Evolutionary conservation across 2,888 invertebrate genomes (phyloP).

Genomic region (Molorchus minor): DNA sequence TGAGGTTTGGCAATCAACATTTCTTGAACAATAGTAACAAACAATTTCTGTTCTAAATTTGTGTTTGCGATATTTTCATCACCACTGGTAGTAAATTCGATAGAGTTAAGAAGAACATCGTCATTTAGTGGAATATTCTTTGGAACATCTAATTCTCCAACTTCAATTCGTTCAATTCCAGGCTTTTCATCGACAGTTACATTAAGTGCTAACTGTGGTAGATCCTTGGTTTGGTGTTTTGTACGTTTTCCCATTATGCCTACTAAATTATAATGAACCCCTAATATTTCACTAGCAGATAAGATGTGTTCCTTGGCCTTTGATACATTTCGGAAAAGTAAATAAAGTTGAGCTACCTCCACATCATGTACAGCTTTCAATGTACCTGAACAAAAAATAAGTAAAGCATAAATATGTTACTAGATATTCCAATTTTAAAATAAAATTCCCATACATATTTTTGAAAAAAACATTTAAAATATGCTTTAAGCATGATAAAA

Average conservation of each 20-base stretch:
- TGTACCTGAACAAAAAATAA: slow-evolving; percentile 29
- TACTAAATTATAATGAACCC: slow-evolving; percentile 73
- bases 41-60: slow-evolving; percentile 79
- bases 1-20: slow-evolving; percentile 79
- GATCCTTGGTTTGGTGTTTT: slow-evolving; percentile 81
- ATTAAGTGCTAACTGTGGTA: slow-evolving; percentile 84
- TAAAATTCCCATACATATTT: no score
- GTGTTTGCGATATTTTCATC: slow-evolving; percentile 65
- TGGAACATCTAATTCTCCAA: slow-evolving; percentile 68
- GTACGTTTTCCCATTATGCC: slow-evolving; percentile 91
- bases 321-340: slow-evolving; percentile 78
- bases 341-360: slow-evolving; percentile 73
- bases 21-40: slow-evolving; percentile 79
- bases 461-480: no score
- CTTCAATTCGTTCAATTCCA: slow-evolving; percentile 62
- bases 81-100: slow-evolving; percentile 73
- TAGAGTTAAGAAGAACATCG: slow-evolving; percentile 84
- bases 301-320: slow-evolving; percentile 75
- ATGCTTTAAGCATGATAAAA: no score
- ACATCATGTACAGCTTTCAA: slow-evolving; percentile 63
- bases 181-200: slow-evolving; percentile 65
- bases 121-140: slow-evolving; percentile 80
- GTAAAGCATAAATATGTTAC: slow-evolving; percentile 2
- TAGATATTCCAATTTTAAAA: not conserved
- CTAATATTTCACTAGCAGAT: slow-evolving; percentile 70